A percentile compares a stretch with the other conserved stretches of the same genome.
Conservation (phyloP, 1,140 invertebrate genomes). For the Drosophila subpulchrella region DNA sequence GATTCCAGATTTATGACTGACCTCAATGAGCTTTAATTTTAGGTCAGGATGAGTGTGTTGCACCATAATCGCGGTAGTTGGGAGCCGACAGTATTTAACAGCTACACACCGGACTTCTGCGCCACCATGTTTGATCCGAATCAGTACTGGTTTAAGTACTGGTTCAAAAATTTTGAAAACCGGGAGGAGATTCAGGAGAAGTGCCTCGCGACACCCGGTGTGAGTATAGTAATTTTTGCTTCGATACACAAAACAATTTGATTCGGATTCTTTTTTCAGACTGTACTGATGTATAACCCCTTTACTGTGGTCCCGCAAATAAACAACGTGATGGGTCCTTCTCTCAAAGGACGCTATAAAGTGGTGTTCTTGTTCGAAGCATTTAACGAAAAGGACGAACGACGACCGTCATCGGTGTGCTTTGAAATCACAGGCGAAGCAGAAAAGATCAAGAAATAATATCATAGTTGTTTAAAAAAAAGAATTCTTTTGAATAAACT, state of each 20-base stretch:
- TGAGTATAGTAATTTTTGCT: neutral
- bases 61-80: slow-evolving; percentile 3
- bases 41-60: neutral
- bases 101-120: neutral
- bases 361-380: neutral
- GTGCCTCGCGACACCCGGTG: neutral
- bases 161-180: slow-evolving; percentile 5
- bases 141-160: neutral
- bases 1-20: neutral
- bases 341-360: neutral
- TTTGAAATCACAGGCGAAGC: neutral
- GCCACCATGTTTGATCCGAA: neutral
- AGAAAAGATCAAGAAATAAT: neutral
- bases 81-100: slow-evolving; percentile 3
- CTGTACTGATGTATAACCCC: neutral
- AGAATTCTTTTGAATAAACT: too few relatives aligned
- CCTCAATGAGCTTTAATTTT: neutral
- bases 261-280: neutral
- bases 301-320: neutral
- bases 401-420: neutral
- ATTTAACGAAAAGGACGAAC: neutral
- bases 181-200: neutral
- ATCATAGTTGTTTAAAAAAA: too few relatives aligned
- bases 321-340: neutral
- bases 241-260: neutral